Evolutionary conservation across 1,140 invertebrate genomes (phyloP).

Genomic region (Propsilocerus akamusi): DNA sequence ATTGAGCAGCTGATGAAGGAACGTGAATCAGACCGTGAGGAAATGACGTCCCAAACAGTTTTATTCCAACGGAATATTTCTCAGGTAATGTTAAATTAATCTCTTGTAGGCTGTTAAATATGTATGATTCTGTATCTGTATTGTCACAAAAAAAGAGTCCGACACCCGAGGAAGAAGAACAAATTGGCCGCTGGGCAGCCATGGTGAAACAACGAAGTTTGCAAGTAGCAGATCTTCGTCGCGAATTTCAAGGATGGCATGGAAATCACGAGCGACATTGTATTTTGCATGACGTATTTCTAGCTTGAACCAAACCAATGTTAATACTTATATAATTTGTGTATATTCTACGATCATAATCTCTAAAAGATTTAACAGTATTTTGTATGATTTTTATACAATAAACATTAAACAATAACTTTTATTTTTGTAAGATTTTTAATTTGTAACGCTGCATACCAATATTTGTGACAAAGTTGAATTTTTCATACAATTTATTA

Average conservation of each 20-base stretch:
- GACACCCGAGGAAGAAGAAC: conserved; percentile 6
- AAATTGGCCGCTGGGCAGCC: conserved; percentile 21
- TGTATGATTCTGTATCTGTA: conserved; percentile 3
- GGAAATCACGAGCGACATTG: conserved; percentile 23
- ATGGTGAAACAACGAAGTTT: conserved; percentile 19
- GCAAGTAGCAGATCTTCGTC: conserved; percentile 18
- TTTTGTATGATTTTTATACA: too few species aligned
- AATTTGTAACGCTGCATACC: too few species aligned
- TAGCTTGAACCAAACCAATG: background rate
- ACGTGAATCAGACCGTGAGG: conserved; percentile 69
- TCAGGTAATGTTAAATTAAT: conserved; percentile 18
- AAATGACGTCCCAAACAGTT: conserved; percentile 39
- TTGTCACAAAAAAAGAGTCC: background rate
- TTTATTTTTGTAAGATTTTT: too few species aligned
- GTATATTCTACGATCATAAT: too few species aligned
- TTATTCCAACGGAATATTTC: conserved; percentile 24
- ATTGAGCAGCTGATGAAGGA: conserved; percentile 79
- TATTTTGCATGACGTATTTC: conserved; percentile 20
- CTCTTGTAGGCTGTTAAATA: background rate
- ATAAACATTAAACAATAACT: too few species aligned
- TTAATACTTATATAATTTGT: too few species aligned
- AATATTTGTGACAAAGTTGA: too few species aligned
- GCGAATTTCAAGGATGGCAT: conserved; percentile 23
- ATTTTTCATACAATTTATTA: too few species aligned
- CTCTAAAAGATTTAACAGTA: too few species aligned